phyloP scores from a whole-genome alignment of 2,888 invertebrate genomes.

The Leptura quadrifasciata region DNA sequence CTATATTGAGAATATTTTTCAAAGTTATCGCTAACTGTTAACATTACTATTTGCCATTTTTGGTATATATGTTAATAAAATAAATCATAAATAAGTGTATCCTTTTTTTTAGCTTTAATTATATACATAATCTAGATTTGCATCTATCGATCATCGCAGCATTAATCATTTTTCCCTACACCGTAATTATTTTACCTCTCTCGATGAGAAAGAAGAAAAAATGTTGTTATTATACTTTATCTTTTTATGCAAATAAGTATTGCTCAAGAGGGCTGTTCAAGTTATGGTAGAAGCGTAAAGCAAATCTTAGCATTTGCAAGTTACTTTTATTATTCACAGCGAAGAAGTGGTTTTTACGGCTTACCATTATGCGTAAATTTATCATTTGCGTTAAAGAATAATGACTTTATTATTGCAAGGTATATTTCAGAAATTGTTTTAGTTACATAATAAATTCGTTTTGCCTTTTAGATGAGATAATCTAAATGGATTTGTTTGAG shows the following conservation, averaged over 20 bases:
- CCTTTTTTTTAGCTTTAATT: no score
- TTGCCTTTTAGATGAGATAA: no score
- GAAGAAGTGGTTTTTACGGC: neutral
- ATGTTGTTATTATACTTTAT: neutral
- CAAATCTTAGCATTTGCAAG: neutral
- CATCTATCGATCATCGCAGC: no score
- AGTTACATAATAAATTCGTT: no score
- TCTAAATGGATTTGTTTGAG: no score
- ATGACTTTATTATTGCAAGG: neutral
- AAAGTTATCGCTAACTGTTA: no score
- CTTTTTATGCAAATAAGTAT: conserved; percentile 7
- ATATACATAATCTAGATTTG: no score
- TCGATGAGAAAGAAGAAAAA: neutral
- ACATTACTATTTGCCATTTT: no score
- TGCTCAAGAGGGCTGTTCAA: neutral
- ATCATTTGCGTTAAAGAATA: neutral
- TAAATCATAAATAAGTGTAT: no score
- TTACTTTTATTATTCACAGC: neutral
- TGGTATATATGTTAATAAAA: no score
- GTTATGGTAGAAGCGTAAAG: neutral
- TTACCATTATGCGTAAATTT: conserved; percentile 7
- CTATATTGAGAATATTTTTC: no score
- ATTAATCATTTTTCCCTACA: no score
- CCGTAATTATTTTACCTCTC: neutral
- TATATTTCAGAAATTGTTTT: neutral